Evolutionary conservation across 2,888 invertebrate genomes (phyloP).

Genomic region (Tuta absoluta): DNA sequence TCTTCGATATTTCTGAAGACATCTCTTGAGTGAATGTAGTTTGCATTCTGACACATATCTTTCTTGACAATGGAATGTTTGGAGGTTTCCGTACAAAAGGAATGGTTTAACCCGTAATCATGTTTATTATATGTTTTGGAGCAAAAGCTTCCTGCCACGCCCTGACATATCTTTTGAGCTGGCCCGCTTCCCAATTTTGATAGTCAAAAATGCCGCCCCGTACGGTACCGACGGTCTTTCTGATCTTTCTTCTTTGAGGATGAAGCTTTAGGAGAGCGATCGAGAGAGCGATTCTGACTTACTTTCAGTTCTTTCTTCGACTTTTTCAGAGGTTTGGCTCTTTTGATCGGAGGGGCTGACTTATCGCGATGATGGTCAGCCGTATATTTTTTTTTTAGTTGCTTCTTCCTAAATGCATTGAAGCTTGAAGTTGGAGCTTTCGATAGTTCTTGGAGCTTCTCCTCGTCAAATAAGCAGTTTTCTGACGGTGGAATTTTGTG

Average conservation of each 20-base stretch:
- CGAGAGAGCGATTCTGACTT: background rate
- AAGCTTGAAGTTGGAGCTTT: background rate
- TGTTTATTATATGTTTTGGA: conserved; percentile 25
- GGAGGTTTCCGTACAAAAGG: conserved; percentile 29
- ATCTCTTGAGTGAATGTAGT: background rate
- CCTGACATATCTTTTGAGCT: background rate
- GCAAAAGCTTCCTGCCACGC: conserved; percentile 17
- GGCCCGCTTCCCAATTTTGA: background rate
- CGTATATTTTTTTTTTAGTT: background rate
- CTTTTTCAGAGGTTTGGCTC: background rate
- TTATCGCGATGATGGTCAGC: background rate
- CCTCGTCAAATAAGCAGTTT: background rate
- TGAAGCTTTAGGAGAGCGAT: background rate
- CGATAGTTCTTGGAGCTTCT: background rate
- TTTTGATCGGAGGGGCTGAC: background rate
- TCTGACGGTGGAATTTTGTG: background rate
- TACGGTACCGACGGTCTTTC: background rate
- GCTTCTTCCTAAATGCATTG: background rate
- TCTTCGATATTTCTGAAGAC: background rate
- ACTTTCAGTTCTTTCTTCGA: background rate
- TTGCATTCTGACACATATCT: background rate
- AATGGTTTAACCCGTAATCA: conserved; percentile 26
- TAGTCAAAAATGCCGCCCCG: background rate
- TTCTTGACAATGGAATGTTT: background rate
- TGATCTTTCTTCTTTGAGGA: background rate